Base-by-base conservation (phyloP, 1,140 invertebrate genomes). In the Daktulosphaira vitifoliae region DNA sequence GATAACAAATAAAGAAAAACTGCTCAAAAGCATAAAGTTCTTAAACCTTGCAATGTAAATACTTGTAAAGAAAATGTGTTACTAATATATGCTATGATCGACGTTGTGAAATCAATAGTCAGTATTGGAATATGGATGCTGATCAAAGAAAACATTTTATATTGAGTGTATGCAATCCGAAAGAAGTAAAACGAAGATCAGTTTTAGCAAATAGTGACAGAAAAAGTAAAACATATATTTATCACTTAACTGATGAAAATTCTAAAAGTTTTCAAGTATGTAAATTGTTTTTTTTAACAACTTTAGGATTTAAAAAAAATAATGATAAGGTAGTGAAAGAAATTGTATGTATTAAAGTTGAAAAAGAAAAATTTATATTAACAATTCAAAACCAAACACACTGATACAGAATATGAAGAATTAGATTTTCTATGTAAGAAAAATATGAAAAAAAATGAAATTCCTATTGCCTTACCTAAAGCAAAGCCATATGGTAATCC, bases 391-490 rank as follows among this genome's bases (percentile, higher is more conserved):
- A 49, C 46, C 25, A 25, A 49, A 49, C 2, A 23, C 22, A 49
- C 22, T 49, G 22, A 49, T 49, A 49, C 22, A n/a, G 13, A 49
- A 25, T 49, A 49, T 49, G 20, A 49, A 7, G 13, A 49, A 49
- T 49, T 25, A 13, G 46, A 49, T n/a, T 23, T 25, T 49, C 13
- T 49, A 7, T 49, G 13, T 22, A 49, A 49, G 11, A 23, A 49
- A 25, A 49, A 49, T 48, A 49, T 49, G 22, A 48, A 48, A 48
- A 48, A 48, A n/a, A 13, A 48, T 23, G 20, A 22, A 48, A 48
- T 48, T 48, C 20, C 2, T 20, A 48, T 23, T 48, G 44, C 20
- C 8, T 25, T 49, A 23, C 22, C 20, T 15, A 49, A 49, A 23
- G 25, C 25, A 23, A 49, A 23, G 25, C 13, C 46, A 49, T 49